phyloP scores from a whole-genome alignment of 2,888 invertebrate species.

The Philereme transversata region DNA sequence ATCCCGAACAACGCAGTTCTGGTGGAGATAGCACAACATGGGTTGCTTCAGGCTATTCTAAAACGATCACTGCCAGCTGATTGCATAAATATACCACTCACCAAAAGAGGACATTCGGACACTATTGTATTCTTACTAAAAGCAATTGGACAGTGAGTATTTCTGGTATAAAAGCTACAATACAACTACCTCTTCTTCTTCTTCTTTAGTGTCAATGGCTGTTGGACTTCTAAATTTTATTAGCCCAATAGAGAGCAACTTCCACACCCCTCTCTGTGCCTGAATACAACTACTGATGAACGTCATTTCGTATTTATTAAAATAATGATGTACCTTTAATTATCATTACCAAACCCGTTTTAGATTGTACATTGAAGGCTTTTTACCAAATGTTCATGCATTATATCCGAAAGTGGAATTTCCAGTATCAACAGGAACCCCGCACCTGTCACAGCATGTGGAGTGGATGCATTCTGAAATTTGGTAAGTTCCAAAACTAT shows the following conservation, averaged over 20 bases:
- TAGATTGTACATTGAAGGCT: conserved; percentile 89
- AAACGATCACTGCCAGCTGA: conserved; percentile 86
- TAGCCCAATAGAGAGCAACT: too few species aligned
- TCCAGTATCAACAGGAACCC: conserved; percentile 93
- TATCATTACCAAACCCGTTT: conserved; percentile 22
- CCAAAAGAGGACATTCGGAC: conserved; percentile 86
- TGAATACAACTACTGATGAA: too few species aligned
- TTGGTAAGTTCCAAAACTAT: conserved; percentile 68
- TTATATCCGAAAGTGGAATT: conserved; percentile 89
- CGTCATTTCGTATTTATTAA: too few species aligned
- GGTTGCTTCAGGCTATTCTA: conserved; percentile 87
- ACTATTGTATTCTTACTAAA: conserved; percentile 79
- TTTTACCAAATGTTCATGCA: conserved; percentile 86
- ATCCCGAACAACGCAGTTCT: conserved; percentile 90
- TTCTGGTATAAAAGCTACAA: neutral
- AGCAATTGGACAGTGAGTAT: conserved; percentile 70
- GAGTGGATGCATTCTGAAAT: conserved; percentile 91
- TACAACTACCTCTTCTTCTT: too few species aligned
- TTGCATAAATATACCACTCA: conserved; percentile 88
- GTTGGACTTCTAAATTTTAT: too few species aligned
- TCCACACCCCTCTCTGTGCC: too few species aligned
- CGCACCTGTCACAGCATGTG: conserved; percentile 90
- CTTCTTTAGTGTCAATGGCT: too few species aligned
- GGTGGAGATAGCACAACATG: conserved; percentile 94
- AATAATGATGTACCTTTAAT: neutral